Evolutionary conservation across 1,140 invertebrate genomes (phyloP).

Genomic region (Euwallacea fornicatus): DNA sequence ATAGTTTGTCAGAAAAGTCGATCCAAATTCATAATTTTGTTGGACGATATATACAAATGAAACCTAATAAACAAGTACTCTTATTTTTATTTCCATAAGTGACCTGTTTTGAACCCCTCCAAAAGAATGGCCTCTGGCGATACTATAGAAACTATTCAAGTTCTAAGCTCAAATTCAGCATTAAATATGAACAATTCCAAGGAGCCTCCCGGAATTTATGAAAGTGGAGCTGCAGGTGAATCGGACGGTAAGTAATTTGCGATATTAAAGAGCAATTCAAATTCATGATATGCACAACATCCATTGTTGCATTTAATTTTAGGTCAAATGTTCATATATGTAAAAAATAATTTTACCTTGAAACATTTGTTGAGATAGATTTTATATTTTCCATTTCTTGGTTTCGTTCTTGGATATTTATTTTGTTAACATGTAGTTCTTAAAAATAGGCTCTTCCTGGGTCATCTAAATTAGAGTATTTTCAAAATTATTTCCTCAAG

Average conservation of each 20-base stretch:
- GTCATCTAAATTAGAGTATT: too few species aligned
- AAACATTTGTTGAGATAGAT: neutral
- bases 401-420: too few species aligned
- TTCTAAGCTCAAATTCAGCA: slow-evolving; percentile 52
- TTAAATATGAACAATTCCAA: slow-evolving; percentile 48
- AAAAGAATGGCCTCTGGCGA: slow-evolving; percentile 70
- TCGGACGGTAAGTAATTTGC: slow-evolving; percentile 41
- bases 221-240: slow-evolving; percentile 44
- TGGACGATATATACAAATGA: too few species aligned
- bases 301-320: slow-evolving; percentile 13
- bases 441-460: too few species aligned
- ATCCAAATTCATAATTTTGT: too few species aligned
- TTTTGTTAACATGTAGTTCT: too few species aligned
- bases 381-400: too few species aligned
- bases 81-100: too few species aligned
- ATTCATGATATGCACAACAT: slow-evolving; percentile 10
- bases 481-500: too few species aligned
- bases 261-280: neutral
- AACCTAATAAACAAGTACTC: too few species aligned
- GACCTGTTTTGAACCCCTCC: neutral
- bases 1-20: too few species aligned
- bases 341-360: slow-evolving; percentile 16
- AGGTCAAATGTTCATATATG: slow-evolving; percentile 11
- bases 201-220: slow-evolving; percentile 40
- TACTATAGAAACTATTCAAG: slow-evolving; percentile 67